phyloP scores from a whole-genome alignment of 2,888 invertebrate genomes.

The Sarcophaga variegata region DNA sequence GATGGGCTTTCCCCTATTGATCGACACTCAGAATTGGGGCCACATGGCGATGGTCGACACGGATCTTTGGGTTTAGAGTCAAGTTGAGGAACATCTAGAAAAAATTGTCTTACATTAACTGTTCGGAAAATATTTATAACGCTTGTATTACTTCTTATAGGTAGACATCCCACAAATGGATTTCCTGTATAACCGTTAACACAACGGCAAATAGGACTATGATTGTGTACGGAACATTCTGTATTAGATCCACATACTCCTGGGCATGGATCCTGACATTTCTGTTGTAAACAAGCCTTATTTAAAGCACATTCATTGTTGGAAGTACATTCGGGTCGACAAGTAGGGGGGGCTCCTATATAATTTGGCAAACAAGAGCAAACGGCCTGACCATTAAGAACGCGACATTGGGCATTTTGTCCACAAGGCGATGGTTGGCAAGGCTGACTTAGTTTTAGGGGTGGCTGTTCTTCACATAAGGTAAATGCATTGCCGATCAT shows the following conservation, averaged over 20 bases:
- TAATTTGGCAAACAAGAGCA: slow-evolving; percentile 87
- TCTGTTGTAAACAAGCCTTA: slow-evolving; percentile 87
- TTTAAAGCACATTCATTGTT: slow-evolving; percentile 87
- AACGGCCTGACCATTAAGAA: slow-evolving; percentile 85
- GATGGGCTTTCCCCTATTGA: slow-evolving; percentile 86
- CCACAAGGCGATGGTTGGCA: slow-evolving; percentile 88
- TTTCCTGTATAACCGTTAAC: slow-evolving; percentile 79
- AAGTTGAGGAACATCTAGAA: slow-evolving; percentile 74
- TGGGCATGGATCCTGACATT: slow-evolving; percentile 88
- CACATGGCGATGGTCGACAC: slow-evolving; percentile 90
- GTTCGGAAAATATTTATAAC: not conserved
- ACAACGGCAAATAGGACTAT: slow-evolving; percentile 90
- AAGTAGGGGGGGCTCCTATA: slow-evolving; percentile 88
- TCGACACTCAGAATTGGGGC: slow-evolving; percentile 88
- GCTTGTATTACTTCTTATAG: slow-evolving; percentile 77
- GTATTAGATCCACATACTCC: slow-evolving; percentile 89
- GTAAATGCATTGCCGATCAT: slow-evolving; percentile 88
- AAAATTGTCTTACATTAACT: slow-evolving; percentile 38
- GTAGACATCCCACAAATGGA: slow-evolving; percentile 83
- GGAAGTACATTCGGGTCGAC: slow-evolving; percentile 87
- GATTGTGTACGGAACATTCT: slow-evolving; percentile 89
- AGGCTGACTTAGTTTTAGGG: slow-evolving; percentile 82
- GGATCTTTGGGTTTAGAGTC: slow-evolving; percentile 81
- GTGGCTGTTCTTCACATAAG: slow-evolving; percentile 83
- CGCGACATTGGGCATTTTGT: slow-evolving; percentile 87